A percentile compares a stretch with the other conserved stretches of the same genome.
Evolutionary conservation across 2,888 invertebrate genomes (phyloP).

Genomic region (Globia sparganii): DNA sequence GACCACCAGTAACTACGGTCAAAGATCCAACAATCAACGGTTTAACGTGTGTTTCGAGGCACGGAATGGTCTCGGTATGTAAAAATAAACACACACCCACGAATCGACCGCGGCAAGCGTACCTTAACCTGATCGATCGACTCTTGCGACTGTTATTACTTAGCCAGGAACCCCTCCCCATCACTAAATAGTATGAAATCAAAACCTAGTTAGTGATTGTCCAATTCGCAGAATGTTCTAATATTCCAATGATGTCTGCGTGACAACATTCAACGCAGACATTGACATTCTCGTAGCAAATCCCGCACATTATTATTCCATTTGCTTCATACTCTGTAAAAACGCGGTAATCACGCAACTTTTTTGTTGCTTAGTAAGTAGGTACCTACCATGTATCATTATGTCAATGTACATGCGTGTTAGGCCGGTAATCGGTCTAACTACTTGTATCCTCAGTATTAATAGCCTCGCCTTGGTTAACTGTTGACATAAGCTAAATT

Average conservation of each 20-base stretch:
- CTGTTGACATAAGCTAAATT: slow-evolving; percentile 51
- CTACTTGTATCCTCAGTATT: slow-evolving; percentile 44
- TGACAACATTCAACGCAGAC: background rate
- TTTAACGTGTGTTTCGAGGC: no score
- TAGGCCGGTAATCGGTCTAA: slow-evolving; percentile 46
- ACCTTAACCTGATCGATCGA: no score
- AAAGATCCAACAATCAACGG: no score
- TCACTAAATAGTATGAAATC: background rate
- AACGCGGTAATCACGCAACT: slow-evolving; percentile 17
- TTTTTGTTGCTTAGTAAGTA: slow-evolving; percentile 28
- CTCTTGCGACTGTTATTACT: no score
- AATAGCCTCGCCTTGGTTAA: slow-evolving; percentile 22
- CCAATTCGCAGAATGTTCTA: background rate
- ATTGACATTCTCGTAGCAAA: background rate
- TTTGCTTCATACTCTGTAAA: slow-evolving; percentile 26
- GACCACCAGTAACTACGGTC: no score
- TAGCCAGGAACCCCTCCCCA: no score
- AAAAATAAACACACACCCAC: no score
- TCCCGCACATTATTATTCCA: background rate
- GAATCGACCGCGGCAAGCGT: no score
- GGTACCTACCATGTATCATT: slow-evolving; percentile 11
- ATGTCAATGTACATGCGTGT: slow-evolving; percentile 28
- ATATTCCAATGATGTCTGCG: background rate
- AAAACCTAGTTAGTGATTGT: background rate
- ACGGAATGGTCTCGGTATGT: no score